Base-by-base conservation (phyloP, 2,113 vertebrate genomes). In the Gorilla gorilla region DNA sequence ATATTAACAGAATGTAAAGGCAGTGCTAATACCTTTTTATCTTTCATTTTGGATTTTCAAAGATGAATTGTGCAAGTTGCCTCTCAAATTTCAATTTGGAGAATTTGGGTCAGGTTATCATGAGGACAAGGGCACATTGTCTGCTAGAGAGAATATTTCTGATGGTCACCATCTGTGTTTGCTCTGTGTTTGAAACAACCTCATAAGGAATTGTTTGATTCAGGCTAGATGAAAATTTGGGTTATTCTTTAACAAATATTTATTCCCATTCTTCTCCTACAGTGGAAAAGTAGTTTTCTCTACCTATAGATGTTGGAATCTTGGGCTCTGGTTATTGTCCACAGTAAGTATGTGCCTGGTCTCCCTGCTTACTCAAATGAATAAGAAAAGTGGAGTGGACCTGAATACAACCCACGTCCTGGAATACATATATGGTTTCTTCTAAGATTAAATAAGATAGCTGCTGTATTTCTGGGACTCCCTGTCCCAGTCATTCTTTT, bases 401-500 rank as follows among this genome's bases (percentile, higher is more conserved):
- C 1, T 9, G 10, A 59, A 82, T 13, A 52, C 38, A 72, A 0
- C 13, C 17, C 6, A 2, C 2, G 38, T 14, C 7, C 43, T 78
- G 23, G 75, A 93, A 45, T 22, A 18, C 9, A 38, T 20, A 40
- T 35, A 23, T 0, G 17, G 1, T 48, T 14, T 85, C 68, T 87
- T 57, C 10, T n/a, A 40, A 64, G 14, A n/a, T 50, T 23, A 25
- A 16, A 32, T 38, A 40, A 1, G 8, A 18, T 18, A 23, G 6
- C 5, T 75, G 1, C 25, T 35, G 1, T 23, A 30, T 12, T 61
- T 84, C 10, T 80, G 5, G 61, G 61, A 64, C 59, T 27, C 20
- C 4, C 22, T 57, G 6, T 45, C 2, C 5, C 0, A 20, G 16
- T 2, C 16, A 32, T 38, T 7, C 2, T 5, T 82, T 50, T 35